These are phyloP conservation scores for Murina feae DNA, from an alignment of 2,113 vertebrate genomes.

Conservation along the genomic window DNA sequence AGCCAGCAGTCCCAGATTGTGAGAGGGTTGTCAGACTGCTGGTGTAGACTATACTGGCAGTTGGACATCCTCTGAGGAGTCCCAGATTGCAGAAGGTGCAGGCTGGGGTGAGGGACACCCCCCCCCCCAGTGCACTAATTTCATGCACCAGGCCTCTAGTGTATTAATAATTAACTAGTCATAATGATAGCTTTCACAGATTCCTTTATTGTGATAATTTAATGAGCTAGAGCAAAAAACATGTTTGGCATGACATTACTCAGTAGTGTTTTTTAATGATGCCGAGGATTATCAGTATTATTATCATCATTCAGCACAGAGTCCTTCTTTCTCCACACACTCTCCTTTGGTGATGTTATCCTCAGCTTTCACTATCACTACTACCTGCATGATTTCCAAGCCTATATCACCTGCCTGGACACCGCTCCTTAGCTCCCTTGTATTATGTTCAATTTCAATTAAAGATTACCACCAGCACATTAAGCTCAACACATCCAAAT, in stretches of 20 bases:
- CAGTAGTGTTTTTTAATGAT: not conserved
- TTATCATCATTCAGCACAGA: not conserved
- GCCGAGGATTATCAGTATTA: not conserved
- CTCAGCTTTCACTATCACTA: not conserved
- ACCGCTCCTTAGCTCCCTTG: not conserved
- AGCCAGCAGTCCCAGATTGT: too few species aligned
- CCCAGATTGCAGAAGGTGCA: too few species aligned
- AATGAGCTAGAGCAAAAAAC: not conserved
- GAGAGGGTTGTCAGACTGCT: too few species aligned
- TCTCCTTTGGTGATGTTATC: not conserved
- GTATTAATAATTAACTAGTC: slow-evolving; percentile 17
- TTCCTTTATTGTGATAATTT: not conserved
- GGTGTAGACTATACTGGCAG: too few species aligned
- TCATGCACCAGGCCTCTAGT: too few species aligned
- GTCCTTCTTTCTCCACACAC: not conserved
- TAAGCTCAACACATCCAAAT: not conserved
- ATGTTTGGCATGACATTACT: not conserved
- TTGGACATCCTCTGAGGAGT: too few species aligned
- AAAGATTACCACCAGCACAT: not conserved
- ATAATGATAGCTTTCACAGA: not conserved
- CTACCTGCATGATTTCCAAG: not conserved
- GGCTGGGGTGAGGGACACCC: too few species aligned
- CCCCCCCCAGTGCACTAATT: too few species aligned
- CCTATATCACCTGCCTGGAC: not conserved
- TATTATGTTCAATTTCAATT: not conserved